Percentiles rank a stretch among this genome's conserved stretches.
phyloP scores from a whole-genome alignment of 2,113 vertebrate species.

The Aix galericulata region DNA sequence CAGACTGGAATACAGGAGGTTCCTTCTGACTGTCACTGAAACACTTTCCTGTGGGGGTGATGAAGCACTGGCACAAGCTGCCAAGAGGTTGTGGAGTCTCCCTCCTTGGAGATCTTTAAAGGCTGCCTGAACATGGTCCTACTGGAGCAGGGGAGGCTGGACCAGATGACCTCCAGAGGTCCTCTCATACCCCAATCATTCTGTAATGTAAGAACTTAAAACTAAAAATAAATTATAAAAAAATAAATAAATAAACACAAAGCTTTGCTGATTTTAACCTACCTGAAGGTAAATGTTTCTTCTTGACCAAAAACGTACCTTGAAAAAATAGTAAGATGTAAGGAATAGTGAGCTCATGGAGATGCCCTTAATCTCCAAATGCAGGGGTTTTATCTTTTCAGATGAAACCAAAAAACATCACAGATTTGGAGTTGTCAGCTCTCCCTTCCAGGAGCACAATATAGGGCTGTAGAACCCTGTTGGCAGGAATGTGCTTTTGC shows the following conservation, averaged over 20 bases:
- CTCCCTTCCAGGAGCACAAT: background rate
- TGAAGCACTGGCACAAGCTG: background rate
- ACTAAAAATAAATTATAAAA: background rate
- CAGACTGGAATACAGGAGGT: background rate
- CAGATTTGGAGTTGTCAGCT: background rate
- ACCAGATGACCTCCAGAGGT: background rate
- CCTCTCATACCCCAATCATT: background rate
- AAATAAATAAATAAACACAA: background rate
- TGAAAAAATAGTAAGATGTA: background rate
- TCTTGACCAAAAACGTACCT: background rate
- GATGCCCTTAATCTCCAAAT: background rate
- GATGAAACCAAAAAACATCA: background rate
- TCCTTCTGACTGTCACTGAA: background rate
- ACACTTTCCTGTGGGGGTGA: background rate
- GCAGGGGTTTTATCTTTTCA: background rate
- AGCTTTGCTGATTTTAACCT: background rate
- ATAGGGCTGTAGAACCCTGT: background rate
- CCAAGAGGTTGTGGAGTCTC: background rate
- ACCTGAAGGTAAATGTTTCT: background rate
- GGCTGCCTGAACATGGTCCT: background rate
- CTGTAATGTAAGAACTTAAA: background rate
- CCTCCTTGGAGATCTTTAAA: background rate
- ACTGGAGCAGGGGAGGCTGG: background rate
- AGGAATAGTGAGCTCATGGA: background rate
- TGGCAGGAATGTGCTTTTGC: background rate